These are phyloP conservation scores for Periphyllus acericola DNA, from an alignment of 2,888 invertebrate genomes.

Conservation along the genomic window DNA sequence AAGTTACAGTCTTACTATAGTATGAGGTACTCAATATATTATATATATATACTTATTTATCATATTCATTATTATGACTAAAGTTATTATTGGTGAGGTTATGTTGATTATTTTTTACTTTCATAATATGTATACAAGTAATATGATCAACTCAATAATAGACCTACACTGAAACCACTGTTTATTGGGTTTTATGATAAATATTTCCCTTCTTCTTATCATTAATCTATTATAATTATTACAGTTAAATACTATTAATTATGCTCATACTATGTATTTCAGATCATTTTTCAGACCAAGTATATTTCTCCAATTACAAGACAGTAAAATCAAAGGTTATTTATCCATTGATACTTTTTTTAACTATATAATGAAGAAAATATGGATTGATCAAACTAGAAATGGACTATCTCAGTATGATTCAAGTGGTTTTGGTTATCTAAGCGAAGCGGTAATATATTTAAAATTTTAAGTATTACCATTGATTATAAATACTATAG, in stretches of 20 bases:
- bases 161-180: background rate
- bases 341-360: constrained; percentile 90
- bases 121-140: no score
- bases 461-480: background rate
- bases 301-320: constrained; percentile 91
- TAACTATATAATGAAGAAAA: constrained; percentile 94
- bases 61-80: no score
- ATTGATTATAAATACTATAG: no score
- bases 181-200: background rate
- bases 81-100: no score
- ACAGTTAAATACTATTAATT: background rate
- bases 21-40: no score
- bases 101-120: no score
- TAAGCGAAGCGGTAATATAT: constrained; percentile 79
- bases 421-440: constrained; percentile 89
- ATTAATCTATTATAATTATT: background rate
- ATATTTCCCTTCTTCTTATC: no score
- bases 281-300: constrained; percentile 25
- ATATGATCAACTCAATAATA: no score
- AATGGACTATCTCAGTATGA: constrained; percentile 94
- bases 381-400: constrained; percentile 94
- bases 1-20: no score
- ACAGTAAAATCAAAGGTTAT: constrained; percentile 91
- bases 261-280: background rate
- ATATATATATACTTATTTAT: no score